Base-by-base conservation (phyloP, 2,888 invertebrate genomes). In the Pterobdella sp. region DNA sequence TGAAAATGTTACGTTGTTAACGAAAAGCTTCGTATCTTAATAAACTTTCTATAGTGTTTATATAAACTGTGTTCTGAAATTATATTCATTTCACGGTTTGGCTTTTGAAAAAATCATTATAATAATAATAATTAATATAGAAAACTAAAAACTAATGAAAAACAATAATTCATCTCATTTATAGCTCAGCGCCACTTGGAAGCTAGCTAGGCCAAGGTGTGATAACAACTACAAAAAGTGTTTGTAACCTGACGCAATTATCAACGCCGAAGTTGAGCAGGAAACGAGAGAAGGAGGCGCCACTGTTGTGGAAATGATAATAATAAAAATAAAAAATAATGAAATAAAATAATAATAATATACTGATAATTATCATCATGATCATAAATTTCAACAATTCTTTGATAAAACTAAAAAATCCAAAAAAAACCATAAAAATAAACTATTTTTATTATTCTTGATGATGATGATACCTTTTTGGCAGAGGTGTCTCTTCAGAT, bases 211-310 rank as follows among this genome's bases (percentile, higher is more conserved):
- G n/a, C n/a, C n/a, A n/a, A n/a, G n/a, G n/a, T n/a, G n/a, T n/a
- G n/a, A n/a, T n/a, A n/a, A n/a, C n/a, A n/a, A n/a, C n/a, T n/a
- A n/a, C n/a, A n/a, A n/a, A n/a, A n/a, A n/a, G n/a, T n/a, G n/a
- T n/a, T n/a, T n/a, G n/a, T n/a, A n/a, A n/a, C n/a, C n/a, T 56
- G 63, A 73, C 36, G 68, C 68, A 69, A 64, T 68, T 60, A n/a
- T 73, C 73, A 3, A 68, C 68, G 34, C 69, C 73, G 32, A 73
- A 37, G 64, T 73, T 73, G 31, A 73, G 31, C 22, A 73, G 73
- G 37, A 73, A 63, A 63, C 69, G 68, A 22, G 68, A 64, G 42
- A 64, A 73, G 18, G 73, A 73, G 10, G 73, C 73, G n/a, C 73
- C 73, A 31, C 73, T 73, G 69, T 42, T 34, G 60, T 69, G 1